Evolutionary conservation across 2,113 vertebrate species (phyloP).

Genomic region (Aldabrachelys gigantea): DNA sequence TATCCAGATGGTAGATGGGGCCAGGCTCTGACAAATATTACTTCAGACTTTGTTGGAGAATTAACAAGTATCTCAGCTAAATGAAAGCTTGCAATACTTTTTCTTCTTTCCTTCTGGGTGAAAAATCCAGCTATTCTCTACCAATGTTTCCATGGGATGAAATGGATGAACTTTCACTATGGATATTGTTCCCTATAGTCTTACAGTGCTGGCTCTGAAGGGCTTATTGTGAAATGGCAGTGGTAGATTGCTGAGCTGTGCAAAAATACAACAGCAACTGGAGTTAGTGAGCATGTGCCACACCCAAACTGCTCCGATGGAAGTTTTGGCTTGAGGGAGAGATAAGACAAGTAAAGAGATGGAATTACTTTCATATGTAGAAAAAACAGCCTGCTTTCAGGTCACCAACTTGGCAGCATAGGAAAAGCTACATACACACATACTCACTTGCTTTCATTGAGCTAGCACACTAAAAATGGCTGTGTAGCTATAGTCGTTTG

Average conservation of each 20-base stretch:
- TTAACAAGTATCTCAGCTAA: not conserved
- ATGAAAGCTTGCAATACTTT: not conserved
- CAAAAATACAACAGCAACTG: conserved; percentile 21
- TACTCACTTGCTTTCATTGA: not conserved
- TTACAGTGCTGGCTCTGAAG: not conserved
- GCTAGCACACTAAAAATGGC: not conserved
- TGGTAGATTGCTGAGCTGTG: conserved; percentile 51
- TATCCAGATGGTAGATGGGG: not conserved
- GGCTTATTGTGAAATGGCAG: conserved; percentile 10
- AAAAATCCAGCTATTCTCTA: not conserved
- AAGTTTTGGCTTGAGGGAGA: conserved; percentile 10
- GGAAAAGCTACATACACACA: not conserved
- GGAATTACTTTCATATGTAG: conserved; percentile 29
- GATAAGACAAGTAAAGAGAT: not conserved
- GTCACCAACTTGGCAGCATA: not conserved
- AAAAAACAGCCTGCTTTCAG: not conserved
- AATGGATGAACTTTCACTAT: not conserved
- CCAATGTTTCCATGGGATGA: not conserved
- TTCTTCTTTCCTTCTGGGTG: not conserved
- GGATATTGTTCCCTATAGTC: not conserved
- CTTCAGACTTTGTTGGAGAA: not conserved
- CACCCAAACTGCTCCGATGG: conserved; percentile 50
- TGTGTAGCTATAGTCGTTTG: not conserved
- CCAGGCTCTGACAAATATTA: not conserved
- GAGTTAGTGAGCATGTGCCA: conserved; percentile 49